These are phyloP conservation scores for Casuarius casuarius DNA, from an alignment of 2,113 vertebrate species.

Conservation along the genomic window DNA sequence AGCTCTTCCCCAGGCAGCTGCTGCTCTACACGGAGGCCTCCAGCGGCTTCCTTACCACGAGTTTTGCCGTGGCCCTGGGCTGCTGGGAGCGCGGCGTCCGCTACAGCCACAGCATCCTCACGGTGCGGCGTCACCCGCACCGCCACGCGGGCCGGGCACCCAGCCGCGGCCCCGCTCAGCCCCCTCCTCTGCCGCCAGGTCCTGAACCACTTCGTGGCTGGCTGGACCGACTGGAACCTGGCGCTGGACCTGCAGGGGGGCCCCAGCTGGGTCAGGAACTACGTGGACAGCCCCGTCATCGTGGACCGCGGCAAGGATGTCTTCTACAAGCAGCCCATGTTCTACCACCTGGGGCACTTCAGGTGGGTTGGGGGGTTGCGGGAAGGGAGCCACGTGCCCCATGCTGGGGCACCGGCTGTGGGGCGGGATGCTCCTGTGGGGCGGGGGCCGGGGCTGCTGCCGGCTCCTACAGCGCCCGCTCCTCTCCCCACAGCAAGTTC, in stretches of 20 bases:
- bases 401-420: constrained; percentile 89
- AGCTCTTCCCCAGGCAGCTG: constrained; percentile 88
- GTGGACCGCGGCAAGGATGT: constrained; percentile 81
- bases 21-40: constrained; percentile 93
- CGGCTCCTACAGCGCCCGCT: no score
- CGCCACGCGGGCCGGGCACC: no score
- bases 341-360: constrained; percentile 94
- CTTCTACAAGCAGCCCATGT: constrained; percentile 96
- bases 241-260: constrained; percentile 87
- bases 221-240: constrained; percentile 97
- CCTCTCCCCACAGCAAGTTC: constrained; percentile 80
- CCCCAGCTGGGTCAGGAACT: constrained; percentile 94
- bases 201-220: constrained; percentile 85
- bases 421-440: constrained; percentile 75
- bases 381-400: constrained; percentile 40
- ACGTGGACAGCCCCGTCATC: constrained; percentile 91
- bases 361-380: constrained; percentile 73
- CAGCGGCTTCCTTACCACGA: constrained; percentile 72
- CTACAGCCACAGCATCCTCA: constrained; percentile 88
- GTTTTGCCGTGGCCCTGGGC: constrained; percentile 84
- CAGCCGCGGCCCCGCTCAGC: no score
- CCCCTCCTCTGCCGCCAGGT: constrained; percentile 75
- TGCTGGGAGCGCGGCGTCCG: constrained; percentile 87
- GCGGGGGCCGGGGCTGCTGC: not conserved
- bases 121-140: not conserved